Evolutionary conservation across 2,888 invertebrate genomes (phyloP).

Genomic region (Carabus problematicus): DNA sequence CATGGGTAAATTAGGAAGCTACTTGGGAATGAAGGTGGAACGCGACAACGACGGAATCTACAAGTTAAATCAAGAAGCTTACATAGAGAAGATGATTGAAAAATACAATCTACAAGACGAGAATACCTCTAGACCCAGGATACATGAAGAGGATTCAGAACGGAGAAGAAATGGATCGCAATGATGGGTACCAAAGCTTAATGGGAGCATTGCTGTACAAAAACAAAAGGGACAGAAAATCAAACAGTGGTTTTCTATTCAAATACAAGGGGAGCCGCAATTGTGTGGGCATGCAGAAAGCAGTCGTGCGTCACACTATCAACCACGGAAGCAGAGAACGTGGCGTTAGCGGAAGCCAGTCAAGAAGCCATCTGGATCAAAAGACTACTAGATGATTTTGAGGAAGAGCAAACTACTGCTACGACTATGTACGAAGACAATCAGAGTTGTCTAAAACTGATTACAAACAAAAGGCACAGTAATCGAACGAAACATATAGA

Average conservation of each 20-base stretch:
- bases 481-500: conserved; percentile 48
- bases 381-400: conserved; percentile 44
- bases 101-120: too few species aligned
- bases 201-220: too few species aligned
- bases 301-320: conserved; percentile 39
- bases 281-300: conserved; percentile 39
- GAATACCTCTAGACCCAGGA: too few species aligned
- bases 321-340: conserved; percentile 45
- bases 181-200: too few species aligned
- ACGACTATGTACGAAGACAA: conserved; percentile 48
- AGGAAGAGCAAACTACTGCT: conserved; percentile 30
- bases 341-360: conserved; percentile 43
- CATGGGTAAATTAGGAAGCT: too few species aligned
- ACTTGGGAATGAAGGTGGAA: too few species aligned
- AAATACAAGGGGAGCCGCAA: too few species aligned
- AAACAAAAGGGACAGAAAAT: conserved; percentile 13
- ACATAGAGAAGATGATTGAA: too few species aligned
- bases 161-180: too few species aligned
- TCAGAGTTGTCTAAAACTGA: conserved; percentile 48
- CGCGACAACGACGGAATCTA: too few species aligned
- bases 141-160: too few species aligned
- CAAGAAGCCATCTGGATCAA: conserved; percentile 31
- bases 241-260: conserved; percentile 40
- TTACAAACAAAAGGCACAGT: conserved; percentile 45
- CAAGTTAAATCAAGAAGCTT: too few species aligned